phyloP scores from a whole-genome alignment of 2,113 vertebrate genomes.

The Myotis davidii region DNA sequence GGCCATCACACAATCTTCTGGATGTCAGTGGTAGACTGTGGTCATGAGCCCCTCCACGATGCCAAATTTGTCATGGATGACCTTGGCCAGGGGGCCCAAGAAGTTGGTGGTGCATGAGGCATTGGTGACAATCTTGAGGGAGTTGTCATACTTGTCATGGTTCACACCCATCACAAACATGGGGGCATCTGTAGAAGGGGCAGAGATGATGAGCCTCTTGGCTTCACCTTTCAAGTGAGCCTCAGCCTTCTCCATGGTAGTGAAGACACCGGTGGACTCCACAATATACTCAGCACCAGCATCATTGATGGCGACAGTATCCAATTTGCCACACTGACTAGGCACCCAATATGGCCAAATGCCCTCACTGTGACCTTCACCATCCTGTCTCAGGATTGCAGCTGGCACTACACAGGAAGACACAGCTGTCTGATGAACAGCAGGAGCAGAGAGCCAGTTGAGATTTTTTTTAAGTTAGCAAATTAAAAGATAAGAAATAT shows the following conservation, averaged over 20 bases:
- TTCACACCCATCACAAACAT: neutral
- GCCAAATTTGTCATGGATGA: neutral
- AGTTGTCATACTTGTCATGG: neutral
- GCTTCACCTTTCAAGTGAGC: neutral
- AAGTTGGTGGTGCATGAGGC: neutral
- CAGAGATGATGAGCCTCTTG: neutral
- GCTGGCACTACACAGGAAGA: neutral
- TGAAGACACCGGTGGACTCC: neutral
- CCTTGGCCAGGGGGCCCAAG: neutral
- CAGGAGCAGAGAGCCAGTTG: neutral
- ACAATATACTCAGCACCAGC: neutral
- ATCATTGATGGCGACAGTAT: neutral
- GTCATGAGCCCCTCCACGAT: neutral
- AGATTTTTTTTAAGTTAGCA: neutral
- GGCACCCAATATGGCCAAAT: neutral
- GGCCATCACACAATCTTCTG: neutral
- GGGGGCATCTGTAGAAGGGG: neutral
- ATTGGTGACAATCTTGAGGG: neutral
- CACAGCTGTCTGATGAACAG: neutral
- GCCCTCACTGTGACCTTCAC: neutral
- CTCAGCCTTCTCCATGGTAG: neutral
- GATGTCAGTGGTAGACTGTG: neutral
- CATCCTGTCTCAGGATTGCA: neutral
- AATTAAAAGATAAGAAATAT: constrained; percentile 2
- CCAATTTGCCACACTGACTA: neutral